Conservation (phyloP, 2,797 vertebrate genomes). For the Vultur gryphus region DNA sequence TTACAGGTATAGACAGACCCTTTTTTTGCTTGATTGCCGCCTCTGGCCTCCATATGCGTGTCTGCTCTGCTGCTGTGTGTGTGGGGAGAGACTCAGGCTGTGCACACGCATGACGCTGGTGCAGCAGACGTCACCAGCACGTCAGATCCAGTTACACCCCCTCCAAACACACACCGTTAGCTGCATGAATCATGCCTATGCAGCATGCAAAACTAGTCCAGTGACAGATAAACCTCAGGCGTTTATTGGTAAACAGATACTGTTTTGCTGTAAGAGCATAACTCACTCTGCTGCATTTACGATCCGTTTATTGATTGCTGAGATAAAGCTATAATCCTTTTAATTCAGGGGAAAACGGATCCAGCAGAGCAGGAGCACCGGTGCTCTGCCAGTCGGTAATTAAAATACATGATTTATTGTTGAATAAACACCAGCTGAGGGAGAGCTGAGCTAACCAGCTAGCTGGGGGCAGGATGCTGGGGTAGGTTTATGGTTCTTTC, state of each 20-base stretch:
- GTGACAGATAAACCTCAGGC: not conserved
- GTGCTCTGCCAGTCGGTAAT: not conserved
- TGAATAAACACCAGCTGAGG: not conserved
- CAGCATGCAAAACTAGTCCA: not conserved
- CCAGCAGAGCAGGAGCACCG: not conserved
- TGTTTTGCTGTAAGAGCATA: not conserved
- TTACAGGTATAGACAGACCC: not conserved
- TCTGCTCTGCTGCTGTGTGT: not conserved
- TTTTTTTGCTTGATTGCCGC: not conserved
- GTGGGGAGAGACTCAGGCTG: not conserved
- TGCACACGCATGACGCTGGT: not conserved
- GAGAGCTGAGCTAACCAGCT: not conserved
- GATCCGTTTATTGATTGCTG: not conserved
- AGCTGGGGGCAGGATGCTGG: not conserved
- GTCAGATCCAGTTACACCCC: not conserved
- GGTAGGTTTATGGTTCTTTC: not conserved
- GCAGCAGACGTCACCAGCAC: constrained; percentile 22
- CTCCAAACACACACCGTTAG: not conserved
- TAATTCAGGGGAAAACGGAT: not conserved
- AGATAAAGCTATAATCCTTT: constrained; percentile 31
- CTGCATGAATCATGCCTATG: constrained; percentile 19
- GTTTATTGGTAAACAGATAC: constrained; percentile 27
- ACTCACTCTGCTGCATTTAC: not conserved
- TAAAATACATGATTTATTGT: not conserved
- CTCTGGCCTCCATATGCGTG: not conserved